phyloP scores from a whole-genome alignment of 2,888 invertebrate genomes.

The Drosophila prolongata region DNA sequence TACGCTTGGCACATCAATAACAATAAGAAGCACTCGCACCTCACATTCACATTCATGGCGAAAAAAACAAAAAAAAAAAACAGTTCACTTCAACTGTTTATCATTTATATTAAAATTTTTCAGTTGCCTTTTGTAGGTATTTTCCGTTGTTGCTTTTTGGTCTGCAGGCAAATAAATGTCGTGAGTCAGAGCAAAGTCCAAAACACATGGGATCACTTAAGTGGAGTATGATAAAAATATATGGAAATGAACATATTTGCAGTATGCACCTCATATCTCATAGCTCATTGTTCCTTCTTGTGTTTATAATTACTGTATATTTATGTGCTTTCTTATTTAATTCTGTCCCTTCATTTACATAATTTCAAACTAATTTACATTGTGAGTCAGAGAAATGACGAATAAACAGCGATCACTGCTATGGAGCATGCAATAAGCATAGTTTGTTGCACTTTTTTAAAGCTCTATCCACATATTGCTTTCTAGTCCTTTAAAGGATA shows the following conservation, averaged over 20 bases:
- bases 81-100: slow-evolving; percentile 60
- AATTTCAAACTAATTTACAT: not conserved
- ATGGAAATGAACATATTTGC: not conserved
- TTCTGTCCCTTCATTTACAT: not conserved
- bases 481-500: not conserved
- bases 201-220: slow-evolving; percentile 13
- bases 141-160: not conserved
- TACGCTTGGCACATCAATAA: slow-evolving; percentile 44
- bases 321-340: not conserved
- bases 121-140: slow-evolving; percentile 13
- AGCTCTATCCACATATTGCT: not conserved
- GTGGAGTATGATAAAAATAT: slow-evolving; percentile 5
- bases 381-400: not conserved
- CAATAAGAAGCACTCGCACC: slow-evolving; percentile 39
- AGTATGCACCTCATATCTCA: not conserved
- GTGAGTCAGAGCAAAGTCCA: slow-evolving; percentile 45
- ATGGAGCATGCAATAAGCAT: not conserved
- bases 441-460: too few species aligned
- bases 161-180: slow-evolving; percentile 14
- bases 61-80: slow-evolving; percentile 4
- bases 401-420: not conserved
- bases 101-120: slow-evolving; percentile 48
- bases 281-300: not conserved
- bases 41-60: slow-evolving; percentile 1
- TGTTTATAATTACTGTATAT: not conserved